Evolutionary conservation across 1,140 invertebrate genomes (phyloP), one percentile per base, ranked within the genome.

Genomic region (Callitettix versicolor): DNA sequence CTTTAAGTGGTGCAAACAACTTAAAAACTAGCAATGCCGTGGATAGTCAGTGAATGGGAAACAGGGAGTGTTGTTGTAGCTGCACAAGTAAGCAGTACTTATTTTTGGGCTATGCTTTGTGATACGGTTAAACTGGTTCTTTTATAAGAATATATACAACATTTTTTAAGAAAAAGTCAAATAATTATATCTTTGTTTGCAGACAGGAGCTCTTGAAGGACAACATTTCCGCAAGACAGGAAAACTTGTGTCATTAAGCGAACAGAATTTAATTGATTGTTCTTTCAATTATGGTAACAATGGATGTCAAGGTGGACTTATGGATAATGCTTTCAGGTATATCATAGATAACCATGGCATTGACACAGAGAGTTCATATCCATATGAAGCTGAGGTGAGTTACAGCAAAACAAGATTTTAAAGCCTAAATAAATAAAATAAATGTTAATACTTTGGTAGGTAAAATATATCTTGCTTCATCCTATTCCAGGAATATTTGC

Each of bases 211-310:
- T 0, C 72, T 99, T 20, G 96, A 99, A 76, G 95, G 89, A 15
- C 95, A 98, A 71, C 86, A 96, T 69, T 95, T 88, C 72, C 81
- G 92, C 58, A 82, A 87, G 68, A 83, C 78, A 22, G 87, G 87
- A 42, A 78, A 81, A 58, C 75, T 99, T 14, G 79, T 95, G 3
- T 94, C 91, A 2, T 78, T 99, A 0, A 95, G 91, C 60, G 96
- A 99, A 74, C 95, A 99, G 75, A 98, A 99, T 70, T 73, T 99
- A 40, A 79, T 99, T 21, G 96, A 99, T 74, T 99, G 96, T 67
- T 95, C 92, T 1, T 63, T 65, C 1, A 79, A 79, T 53, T 95
- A 88, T 66, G 94, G 93, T 11, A 98, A 99, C 73, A 80, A 95
- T 68, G 96, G 96, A 40, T 99, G 96, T 72, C 82, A 90, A 61